Base-by-base conservation (phyloP, 2,113 vertebrate species). In the Diphyllodes magnificus region DNA sequence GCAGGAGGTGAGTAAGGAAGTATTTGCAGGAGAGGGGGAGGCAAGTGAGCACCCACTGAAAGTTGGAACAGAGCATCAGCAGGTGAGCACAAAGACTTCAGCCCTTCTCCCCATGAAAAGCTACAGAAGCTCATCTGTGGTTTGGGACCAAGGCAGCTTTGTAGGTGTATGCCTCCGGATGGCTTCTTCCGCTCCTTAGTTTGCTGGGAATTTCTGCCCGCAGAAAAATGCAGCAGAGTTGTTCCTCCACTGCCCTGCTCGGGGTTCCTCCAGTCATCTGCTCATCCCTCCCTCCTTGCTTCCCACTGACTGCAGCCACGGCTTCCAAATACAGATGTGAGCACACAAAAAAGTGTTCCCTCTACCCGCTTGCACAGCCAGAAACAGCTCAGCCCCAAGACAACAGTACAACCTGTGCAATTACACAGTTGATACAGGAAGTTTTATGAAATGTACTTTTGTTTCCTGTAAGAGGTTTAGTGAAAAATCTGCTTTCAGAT, bases 401-500 rank as follows among this genome's bases (percentile, higher is more conserved):
- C 53, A 82, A 51, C 61, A n/a, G 50, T 7, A 59, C 86, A 91
- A 69, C 37, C 50, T 35, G 59, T 45, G 73, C 76, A 59, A 83
- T 59, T 40, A 64, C 66, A 64, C 1, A 57, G 71, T 13, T 9
- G 12, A 70, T 37, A 57, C 78, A 79, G 65, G 68, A 95, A 94
- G 83, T 94, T 91, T 92, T 51, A 37, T 22, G 54, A 88, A 88
- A 96, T 16, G 50, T 24, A 82, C 35, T 94, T 86, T 83, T 64
- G 71, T 86, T 95, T 93, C 82, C 73, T n/a, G 3, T 50, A 83
- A 90, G 78, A 81, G 53, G 81, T 84, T 86, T 82, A 91, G 88
- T 44, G 65, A 76, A 90, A 95, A 96, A 91, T 82, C 94, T 96
- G 91, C 89, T 93, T 92, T 76, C 4, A 6, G 91, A 97, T 81